These are phyloP conservation scores for Spizaetus ornatus DNA, from an alignment of 2,113 vertebrate species.

Conservation along the genomic window DNA sequence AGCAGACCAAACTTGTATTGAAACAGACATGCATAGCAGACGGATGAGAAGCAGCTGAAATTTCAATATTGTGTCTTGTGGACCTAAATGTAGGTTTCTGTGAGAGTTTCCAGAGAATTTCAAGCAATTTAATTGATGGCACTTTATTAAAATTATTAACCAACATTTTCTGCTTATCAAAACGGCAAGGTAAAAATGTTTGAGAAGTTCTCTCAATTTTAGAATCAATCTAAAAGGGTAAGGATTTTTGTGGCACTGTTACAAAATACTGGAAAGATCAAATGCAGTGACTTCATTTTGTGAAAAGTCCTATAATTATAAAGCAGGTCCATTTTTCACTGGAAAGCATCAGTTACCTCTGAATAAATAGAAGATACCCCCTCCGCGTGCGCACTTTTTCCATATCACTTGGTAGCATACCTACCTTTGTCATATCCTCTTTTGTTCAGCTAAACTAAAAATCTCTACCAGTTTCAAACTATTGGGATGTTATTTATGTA, in stretches of 20 bases:
- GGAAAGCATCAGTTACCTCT: not conserved
- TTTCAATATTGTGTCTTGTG: not conserved
- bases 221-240: not conserved
- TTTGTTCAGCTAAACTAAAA: not conserved
- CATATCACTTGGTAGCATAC: not conserved
- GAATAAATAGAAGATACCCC: not conserved
- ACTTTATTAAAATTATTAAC: not conserved
- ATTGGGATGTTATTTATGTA: not conserved
- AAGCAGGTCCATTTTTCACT: not conserved
- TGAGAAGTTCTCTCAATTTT: not conserved
- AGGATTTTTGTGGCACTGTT: not conserved
- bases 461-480: not conserved
- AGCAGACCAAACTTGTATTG: not conserved
- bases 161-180: not conserved
- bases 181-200: not conserved
- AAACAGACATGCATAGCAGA: not conserved
- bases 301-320: not conserved
- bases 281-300: not conserved
- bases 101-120: not conserved
- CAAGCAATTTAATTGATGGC: not conserved
- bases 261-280: not conserved
- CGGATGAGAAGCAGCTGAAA: not conserved
- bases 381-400: not conserved
- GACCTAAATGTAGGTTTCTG: not conserved
- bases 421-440: not conserved